Conservation (phyloP, 53 echinoderm and acorn worm species). For the Temnopleurus reevesii region DNA sequence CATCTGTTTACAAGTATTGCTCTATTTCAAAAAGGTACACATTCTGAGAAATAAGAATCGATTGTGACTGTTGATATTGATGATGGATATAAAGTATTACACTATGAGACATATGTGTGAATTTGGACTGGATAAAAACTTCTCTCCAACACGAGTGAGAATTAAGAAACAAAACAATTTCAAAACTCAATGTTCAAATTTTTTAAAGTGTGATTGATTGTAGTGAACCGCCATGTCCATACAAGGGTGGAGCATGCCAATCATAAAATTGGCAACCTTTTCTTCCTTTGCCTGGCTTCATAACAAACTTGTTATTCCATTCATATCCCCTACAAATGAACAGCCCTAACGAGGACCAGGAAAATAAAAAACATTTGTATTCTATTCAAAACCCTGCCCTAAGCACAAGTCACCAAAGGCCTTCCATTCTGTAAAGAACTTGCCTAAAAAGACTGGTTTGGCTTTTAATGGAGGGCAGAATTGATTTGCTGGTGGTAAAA, state of each 20-base stretch:
- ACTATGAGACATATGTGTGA: too few relatives aligned
- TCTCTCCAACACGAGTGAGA: too few relatives aligned
- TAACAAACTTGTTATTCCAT: constrained; percentile 39
- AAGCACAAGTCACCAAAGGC: background rate
- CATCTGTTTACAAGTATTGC: too few relatives aligned
- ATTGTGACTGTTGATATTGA: too few relatives aligned
- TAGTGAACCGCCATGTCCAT: background rate
- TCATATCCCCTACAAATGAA: background rate
- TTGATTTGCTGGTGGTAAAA: constrained; percentile 8
- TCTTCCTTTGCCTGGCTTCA: background rate
- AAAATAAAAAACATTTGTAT: constrained; percentile 16
- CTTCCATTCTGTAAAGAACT: background rate
- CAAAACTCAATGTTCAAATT: background rate
- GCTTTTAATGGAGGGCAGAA: constrained; percentile 26
- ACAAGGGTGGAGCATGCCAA: constrained; percentile 17
- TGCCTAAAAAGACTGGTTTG: background rate
- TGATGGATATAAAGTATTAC: too few relatives aligned
- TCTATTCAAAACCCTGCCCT: background rate
- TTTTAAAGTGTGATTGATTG: constrained; percentile 3
- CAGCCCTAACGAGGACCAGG: background rate
- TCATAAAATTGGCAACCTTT: constrained; percentile 5
- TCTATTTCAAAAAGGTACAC: too few relatives aligned
- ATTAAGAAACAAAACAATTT: background rate
- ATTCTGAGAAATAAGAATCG: too few relatives aligned
- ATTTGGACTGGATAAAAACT: too few relatives aligned